Conservation (phyloP, 2,113 vertebrate species). For the Aphelocoma coerulescens region DNA sequence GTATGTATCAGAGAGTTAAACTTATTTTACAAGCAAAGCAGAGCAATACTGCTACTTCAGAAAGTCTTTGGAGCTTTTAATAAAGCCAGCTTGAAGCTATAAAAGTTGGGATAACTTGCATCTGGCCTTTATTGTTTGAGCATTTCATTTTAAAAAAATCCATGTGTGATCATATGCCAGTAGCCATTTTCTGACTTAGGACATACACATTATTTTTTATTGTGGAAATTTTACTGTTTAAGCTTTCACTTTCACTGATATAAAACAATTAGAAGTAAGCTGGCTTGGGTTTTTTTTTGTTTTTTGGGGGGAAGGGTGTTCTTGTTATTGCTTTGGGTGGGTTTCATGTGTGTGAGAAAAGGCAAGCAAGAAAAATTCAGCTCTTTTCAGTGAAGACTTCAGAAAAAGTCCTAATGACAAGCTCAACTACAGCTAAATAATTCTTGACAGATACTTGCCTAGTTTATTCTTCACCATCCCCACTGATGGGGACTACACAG, state of each 20-base stretch:
- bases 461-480: not conserved
- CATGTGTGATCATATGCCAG: not conserved
- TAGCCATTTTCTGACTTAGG: not conserved
- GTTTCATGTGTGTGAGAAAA: not conserved
- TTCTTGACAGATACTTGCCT: not conserved
- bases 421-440: not conserved
- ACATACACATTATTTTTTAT: not conserved
- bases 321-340: not conserved
- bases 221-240: not conserved
- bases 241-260: not conserved
- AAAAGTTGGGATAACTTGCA: not conserved
- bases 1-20: not conserved
- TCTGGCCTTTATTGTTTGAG: not conserved
- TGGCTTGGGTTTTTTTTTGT: not conserved
- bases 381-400: not conserved
- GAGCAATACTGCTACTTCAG: not conserved
- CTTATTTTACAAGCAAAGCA: not conserved
- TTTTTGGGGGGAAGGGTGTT: not conserved
- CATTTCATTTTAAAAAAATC: not conserved
- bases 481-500: not conserved
- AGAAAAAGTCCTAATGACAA: not conserved
- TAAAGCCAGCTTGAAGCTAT: not conserved
- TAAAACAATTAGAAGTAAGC: not conserved
- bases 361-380: not conserved
- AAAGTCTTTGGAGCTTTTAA: not conserved